phyloP scores from a whole-genome alignment of 1,140 invertebrate genomes.

The Bombus breviceps region DNA sequence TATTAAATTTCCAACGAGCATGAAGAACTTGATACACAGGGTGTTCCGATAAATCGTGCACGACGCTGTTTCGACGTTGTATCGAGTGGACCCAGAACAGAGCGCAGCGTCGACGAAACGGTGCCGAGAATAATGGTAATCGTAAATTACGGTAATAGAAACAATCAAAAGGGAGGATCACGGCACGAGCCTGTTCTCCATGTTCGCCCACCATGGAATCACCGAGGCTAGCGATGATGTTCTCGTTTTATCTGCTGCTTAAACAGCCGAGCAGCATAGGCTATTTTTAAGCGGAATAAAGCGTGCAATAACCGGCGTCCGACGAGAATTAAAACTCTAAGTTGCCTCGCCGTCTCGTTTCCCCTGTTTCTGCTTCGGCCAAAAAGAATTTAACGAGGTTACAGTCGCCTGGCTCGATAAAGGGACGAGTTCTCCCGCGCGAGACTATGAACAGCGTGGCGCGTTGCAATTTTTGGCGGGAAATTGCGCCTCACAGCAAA shows the following conservation, averaged over 20 bases:
- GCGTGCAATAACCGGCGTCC: slow-evolving; percentile 7
- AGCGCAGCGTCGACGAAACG: not conserved
- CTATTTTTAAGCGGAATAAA: slow-evolving; percentile 11
- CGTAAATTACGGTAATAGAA: slow-evolving; percentile 7
- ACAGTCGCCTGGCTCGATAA: slow-evolving; percentile 6
- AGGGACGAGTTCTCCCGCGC: not conserved
- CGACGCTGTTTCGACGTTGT: not conserved
- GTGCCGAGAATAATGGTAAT: slow-evolving; percentile 7
- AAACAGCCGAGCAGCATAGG: not conserved
- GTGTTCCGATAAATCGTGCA: not conserved
- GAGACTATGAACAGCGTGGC: not conserved
- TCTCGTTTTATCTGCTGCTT: not conserved
- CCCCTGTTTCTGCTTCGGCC: not conserved
- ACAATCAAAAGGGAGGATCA: not conserved
- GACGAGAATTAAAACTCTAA: slow-evolving; percentile 3
- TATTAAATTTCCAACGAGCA: no score
- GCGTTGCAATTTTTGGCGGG: not conserved
- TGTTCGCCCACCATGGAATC: not conserved
- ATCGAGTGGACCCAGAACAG: not conserved
- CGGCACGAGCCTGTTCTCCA: slow-evolving; percentile 6
- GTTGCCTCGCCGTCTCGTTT: not conserved
- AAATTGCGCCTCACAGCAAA: not conserved
- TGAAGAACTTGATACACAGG: not conserved
- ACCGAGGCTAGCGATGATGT: not conserved
- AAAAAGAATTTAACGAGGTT: slow-evolving; percentile 10